A percentile compares a stretch with the other conserved stretches of the same genome.
These are phyloP conservation scores for Empidonax traillii DNA, from an alignment of 2,113 vertebrate species.

Conservation along the genomic window DNA sequence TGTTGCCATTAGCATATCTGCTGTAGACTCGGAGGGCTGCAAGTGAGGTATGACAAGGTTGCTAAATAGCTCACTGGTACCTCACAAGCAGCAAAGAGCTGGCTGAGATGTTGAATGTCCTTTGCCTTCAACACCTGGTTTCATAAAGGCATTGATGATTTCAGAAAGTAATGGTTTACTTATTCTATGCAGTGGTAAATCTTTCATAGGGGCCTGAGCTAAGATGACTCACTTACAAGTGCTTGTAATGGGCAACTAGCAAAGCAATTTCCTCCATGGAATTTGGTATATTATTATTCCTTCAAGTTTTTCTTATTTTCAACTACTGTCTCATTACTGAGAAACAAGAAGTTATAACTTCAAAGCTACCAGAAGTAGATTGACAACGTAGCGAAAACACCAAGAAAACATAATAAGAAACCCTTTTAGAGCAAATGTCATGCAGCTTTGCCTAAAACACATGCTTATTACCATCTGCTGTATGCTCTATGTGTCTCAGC, in stretches of 20 bases:
- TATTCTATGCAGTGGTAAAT: neutral
- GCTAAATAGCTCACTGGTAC: neutral
- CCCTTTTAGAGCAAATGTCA: constrained; percentile 20
- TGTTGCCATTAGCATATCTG: neutral
- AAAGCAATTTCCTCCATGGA: neutral
- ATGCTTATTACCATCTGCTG: constrained; percentile 44
- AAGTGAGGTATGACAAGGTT: neutral
- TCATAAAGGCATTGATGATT: neutral
- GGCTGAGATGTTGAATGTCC: neutral
- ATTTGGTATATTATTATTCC: neutral
- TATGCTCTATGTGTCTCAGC: constrained; percentile 12
- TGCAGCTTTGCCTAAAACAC: constrained; percentile 22
- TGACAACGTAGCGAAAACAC: neutral
- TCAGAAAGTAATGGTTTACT: neutral
- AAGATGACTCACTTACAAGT: neutral
- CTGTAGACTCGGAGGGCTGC: neutral
- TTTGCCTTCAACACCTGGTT: neutral
- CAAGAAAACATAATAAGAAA: neutral
- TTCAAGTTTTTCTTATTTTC: neutral
- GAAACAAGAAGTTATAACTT: neutral
- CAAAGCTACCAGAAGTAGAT: neutral
- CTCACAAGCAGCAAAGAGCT: neutral
- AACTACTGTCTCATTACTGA: neutral
- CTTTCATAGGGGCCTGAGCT: neutral
- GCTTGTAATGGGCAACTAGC: neutral